These are phyloP conservation scores for Caenorhabditis wallacei DNA, from an alignment of 2,888 invertebrate genomes.

Conservation along the genomic window DNA sequence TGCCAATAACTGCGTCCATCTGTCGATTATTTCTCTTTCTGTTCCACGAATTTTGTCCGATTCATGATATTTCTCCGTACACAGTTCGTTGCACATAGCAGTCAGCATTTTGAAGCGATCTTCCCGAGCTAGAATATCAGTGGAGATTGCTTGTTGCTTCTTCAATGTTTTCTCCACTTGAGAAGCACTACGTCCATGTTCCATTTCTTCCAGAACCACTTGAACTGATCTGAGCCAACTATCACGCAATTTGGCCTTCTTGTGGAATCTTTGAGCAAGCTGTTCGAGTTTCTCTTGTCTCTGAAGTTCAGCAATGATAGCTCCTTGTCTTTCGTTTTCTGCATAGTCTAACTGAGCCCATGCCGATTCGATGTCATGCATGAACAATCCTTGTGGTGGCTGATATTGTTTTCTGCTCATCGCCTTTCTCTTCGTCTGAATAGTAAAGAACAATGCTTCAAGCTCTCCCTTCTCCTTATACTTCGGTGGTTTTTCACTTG, in stretches of 20 bases:
- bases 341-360: slow-evolving; percentile 95
- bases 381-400: slow-evolving; percentile 85
- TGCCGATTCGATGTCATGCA: slow-evolving; percentile 95
- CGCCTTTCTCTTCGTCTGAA: slow-evolving; percentile 96
- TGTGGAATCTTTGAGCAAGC: slow-evolving; percentile 95
- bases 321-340: slow-evolving; percentile 95
- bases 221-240: slow-evolving; percentile 90
- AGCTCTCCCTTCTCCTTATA: slow-evolving; percentile 97
- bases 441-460: slow-evolving; percentile 95
- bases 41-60: slow-evolving; percentile 88
- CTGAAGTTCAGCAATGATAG: slow-evolving; percentile 91
- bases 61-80: slow-evolving; percentile 93
- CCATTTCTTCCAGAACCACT: slow-evolving; percentile 87
- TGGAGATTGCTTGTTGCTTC: slow-evolving; percentile 98
- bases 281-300: slow-evolving; percentile 94
- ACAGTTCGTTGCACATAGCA: slow-evolving; percentile 94
- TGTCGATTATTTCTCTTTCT: slow-evolving; percentile 84
- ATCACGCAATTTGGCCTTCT: slow-evolving; percentile 92
- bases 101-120: slow-evolving; percentile 95
- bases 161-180: slow-evolving; percentile 98
- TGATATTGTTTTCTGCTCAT: slow-evolving; percentile 86
- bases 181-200: slow-evolving; percentile 89
- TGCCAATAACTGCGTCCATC: slow-evolving; percentile 91
- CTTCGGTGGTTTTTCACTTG: slow-evolving; percentile 98
- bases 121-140: slow-evolving; percentile 94